These are phyloP conservation scores for Aurelia sp. DNA, from an alignment of 30 jellyfish, hydroid and myxozoan genomes.

Conservation along the genomic window DNA sequence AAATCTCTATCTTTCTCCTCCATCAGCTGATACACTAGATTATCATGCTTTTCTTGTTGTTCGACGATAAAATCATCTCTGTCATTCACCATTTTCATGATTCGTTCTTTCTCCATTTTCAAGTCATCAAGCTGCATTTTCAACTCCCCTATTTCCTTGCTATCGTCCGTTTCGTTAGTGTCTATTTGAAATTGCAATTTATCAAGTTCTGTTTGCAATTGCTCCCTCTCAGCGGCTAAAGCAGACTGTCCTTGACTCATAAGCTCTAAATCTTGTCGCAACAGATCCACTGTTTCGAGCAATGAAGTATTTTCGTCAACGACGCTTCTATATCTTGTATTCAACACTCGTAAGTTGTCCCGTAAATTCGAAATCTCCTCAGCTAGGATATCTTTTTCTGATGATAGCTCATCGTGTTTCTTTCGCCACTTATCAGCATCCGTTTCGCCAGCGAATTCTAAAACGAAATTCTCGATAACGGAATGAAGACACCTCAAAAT, in stretches of 20 bases:
- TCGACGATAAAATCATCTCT: conserved; percentile 67
- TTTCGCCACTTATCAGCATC: conserved; percentile 75
- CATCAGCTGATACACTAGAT: conserved; percentile 52
- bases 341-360: conserved; percentile 30
- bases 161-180: conserved; percentile 81
- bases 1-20: conserved; percentile 72
- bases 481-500: neutral
- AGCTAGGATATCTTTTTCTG: conserved; percentile 12
- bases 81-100: conserved; percentile 69
- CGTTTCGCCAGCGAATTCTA: conserved; percentile 36
- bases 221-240: conserved; percentile 69
- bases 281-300: conserved; percentile 55
- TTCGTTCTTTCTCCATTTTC: conserved; percentile 72
- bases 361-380: conserved; percentile 32
- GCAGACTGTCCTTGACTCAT: conserved; percentile 71
- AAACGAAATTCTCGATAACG: conserved; percentile 24
- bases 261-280: conserved; percentile 62
- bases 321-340: conserved; percentile 19
- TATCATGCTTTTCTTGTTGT: conserved; percentile 74
- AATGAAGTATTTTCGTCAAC: conserved; percentile 62
- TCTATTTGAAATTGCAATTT: conserved; percentile 82
- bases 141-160: conserved; percentile 80
- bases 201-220: conserved; percentile 70
- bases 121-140: conserved; percentile 73
- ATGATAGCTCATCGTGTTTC: conserved; percentile 25